Evolutionary conservation across 1,140 invertebrate genomes (phyloP).

Genomic region (Scaptomyza montana): DNA sequence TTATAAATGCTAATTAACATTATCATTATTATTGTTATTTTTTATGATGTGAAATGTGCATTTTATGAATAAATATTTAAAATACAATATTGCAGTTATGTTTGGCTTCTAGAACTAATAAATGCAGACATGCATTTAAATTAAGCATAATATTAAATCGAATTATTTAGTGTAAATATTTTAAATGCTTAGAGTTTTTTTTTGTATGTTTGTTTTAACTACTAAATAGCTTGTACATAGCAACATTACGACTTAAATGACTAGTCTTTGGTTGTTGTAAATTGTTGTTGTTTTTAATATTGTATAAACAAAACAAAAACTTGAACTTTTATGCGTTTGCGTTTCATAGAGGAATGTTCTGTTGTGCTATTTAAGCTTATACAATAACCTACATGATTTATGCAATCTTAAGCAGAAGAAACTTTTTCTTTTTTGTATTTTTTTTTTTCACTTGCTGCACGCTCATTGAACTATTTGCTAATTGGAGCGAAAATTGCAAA

Average conservation of each 20-base stretch:
- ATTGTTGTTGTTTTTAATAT: conserved; percentile 30
- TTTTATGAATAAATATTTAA: conserved; percentile 81
- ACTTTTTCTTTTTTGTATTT: conserved; percentile 34
- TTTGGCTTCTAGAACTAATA: conserved; percentile 51
- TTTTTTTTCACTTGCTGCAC: conserved; percentile 21
- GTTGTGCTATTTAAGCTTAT: conserved; percentile 37
- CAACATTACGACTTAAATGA: conserved; percentile 74
- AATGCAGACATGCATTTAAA: conserved; percentile 37
- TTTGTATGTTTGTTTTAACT: conserved; percentile 18
- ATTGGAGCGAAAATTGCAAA: conserved; percentile 61
- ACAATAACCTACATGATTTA: conserved; percentile 18
- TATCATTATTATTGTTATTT: conserved; percentile 44
- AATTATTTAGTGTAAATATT: conserved; percentile 30
- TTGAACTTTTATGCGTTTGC: conserved; percentile 60
- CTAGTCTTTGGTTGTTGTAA: conserved; percentile 76
- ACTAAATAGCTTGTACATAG: conserved; percentile 72
- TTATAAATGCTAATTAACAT: conserved; percentile 69
- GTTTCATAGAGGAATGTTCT: conserved; percentile 68
- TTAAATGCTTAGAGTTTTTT: conserved; percentile 9
- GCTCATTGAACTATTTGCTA: conserved; percentile 61
- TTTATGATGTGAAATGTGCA: conserved; percentile 25
- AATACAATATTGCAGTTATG: conserved; percentile 78
- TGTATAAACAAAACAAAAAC: conserved; percentile 56
- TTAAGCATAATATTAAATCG: conserved; percentile 42
- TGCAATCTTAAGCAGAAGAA: conserved; percentile 42